phyloP scores from a whole-genome alignment of 53 echinoderm and acorn worm genomes.

The Antedon mediterranea region DNA sequence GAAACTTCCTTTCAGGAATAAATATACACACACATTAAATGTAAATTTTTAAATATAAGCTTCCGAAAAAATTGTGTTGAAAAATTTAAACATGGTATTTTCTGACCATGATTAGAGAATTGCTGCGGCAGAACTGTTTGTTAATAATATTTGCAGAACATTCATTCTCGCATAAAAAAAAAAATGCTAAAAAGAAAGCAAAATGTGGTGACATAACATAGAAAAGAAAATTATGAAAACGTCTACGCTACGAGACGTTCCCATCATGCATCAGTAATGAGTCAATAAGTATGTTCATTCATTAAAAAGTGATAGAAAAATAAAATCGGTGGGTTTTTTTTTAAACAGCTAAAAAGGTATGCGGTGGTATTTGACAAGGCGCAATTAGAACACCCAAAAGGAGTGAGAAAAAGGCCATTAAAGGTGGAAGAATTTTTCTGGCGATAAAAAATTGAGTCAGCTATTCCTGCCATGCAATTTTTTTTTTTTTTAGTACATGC shows the following conservation, averaged over 20 bases:
- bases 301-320: background rate
- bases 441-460: background rate
- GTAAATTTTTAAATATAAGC: background rate
- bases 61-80: background rate
- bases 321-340: background rate
- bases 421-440: background rate
- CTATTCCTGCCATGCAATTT: background rate
- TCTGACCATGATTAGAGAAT: background rate
- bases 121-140: background rate
- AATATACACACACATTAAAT: background rate
- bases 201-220: background rate
- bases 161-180: background rate
- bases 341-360: background rate
- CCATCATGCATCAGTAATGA: background rate
- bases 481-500: background rate
- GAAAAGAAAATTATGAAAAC: background rate
- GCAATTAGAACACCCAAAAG: background rate
- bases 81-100: background rate
- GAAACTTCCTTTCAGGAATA: background rate
- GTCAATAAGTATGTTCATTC: background rate
- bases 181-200: conserved; percentile 1
- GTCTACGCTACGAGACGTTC: background rate
- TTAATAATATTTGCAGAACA: background rate
- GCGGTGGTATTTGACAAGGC: background rate
- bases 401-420: background rate